A percentile compares a stretch with the other conserved stretches of the same genome.
Evolutionary conservation across 2,797 vertebrate genomes (phyloP).

Genomic region (Buphagus erythrorhynchus): DNA sequence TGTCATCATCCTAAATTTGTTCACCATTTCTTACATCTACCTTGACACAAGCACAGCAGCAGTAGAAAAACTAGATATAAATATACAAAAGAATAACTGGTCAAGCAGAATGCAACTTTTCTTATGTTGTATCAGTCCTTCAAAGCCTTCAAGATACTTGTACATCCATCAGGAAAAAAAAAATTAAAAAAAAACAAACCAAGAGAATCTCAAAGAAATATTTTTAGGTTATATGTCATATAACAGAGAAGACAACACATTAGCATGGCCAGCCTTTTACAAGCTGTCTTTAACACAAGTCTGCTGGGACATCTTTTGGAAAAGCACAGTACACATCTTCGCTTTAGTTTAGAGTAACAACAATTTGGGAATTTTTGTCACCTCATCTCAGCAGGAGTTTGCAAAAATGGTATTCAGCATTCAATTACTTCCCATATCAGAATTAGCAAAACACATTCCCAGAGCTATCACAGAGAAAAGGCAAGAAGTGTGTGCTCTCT

Average conservation of each 20-base stretch:
- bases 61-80: not conserved
- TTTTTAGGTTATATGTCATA: not conserved
- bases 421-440: not conserved
- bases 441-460: not conserved
- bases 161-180: not conserved
- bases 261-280: not conserved
- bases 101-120: not conserved
- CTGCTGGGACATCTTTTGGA: not conserved
- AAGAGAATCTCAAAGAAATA: not conserved
- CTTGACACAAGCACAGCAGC: not conserved
- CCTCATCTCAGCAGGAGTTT: not conserved
- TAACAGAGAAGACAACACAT: not conserved
- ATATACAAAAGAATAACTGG: not conserved
- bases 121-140: not conserved
- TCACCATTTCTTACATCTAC: not conserved
- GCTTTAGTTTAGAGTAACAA: not conserved
- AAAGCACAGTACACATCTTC: not conserved
- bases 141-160: not conserved
- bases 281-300: not conserved
- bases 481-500: not conserved
- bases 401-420: constrained; percentile 1
- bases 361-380: not conserved
- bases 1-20: not conserved
- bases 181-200: no score
- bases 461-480: not conserved